These are phyloP conservation scores for Xestia c-nigrum DNA, from an alignment of 2,888 invertebrate genomes.

Conservation along the genomic window DNA sequence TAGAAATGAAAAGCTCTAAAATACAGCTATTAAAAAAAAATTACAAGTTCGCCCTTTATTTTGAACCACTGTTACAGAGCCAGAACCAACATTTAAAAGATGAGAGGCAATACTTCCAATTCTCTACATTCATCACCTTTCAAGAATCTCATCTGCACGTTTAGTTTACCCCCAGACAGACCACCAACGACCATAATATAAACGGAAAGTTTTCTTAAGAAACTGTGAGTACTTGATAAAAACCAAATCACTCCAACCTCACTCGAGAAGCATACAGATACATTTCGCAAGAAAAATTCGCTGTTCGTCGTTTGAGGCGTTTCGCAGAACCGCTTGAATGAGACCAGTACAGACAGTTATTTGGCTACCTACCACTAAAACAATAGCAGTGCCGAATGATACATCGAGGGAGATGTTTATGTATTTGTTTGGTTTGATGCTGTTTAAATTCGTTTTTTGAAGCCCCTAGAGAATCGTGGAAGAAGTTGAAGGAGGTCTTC, in stretches of 20 bases:
- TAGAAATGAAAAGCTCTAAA: too few relatives aligned
- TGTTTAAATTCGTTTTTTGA: neutral
- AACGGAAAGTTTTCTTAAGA: neutral
- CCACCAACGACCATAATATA: slow-evolving; percentile 15
- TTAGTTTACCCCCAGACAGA: neutral
- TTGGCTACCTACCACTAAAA: slow-evolving; percentile 37
- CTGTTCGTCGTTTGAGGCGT: slow-evolving; percentile 3
- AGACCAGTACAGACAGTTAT: slow-evolving; percentile 32
- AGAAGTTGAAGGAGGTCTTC: neutral
- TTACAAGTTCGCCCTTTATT: too few relatives aligned
- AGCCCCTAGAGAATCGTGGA: neutral
- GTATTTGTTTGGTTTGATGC: neutral
- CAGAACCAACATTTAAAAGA: neutral
- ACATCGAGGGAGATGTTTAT: neutral
- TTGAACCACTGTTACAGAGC: neutral
- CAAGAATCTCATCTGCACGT: neutral
- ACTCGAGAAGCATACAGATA: slow-evolving; percentile 29
- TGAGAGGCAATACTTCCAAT: neutral
- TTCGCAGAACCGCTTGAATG: slow-evolving; percentile 59
- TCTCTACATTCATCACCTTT: neutral
- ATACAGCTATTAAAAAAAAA: too few relatives aligned
- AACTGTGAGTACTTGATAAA: slow-evolving; percentile 2
- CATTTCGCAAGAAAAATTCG: slow-evolving; percentile 61
- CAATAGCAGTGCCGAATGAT: slow-evolving; percentile 25
- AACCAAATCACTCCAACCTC: slow-evolving; percentile 7